Percentiles rank a stretch among this genome's conserved stretches.
Evolutionary conservation across 2,797 vertebrate species (phyloP).

Genomic region (Ctenosaura bakeri): DNA sequence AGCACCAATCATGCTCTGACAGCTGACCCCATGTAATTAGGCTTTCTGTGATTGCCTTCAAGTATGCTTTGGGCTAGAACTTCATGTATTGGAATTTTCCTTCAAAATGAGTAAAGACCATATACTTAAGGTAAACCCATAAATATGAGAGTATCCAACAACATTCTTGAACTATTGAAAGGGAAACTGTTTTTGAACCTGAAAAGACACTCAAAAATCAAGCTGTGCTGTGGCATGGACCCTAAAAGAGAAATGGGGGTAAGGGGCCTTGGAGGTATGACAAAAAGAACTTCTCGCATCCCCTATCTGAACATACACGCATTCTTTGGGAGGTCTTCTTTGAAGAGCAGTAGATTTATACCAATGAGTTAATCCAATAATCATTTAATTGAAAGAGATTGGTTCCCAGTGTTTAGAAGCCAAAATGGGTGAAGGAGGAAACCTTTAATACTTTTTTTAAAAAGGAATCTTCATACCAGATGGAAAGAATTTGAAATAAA

Average conservation of each 20-base stretch:
- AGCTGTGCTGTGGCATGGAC: background rate
- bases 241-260: background rate
- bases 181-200: background rate
- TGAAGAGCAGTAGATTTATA: constrained; percentile 47
- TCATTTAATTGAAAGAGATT: constrained; percentile 63
- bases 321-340: background rate
- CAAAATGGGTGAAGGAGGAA: constrained; percentile 73
- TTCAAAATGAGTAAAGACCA: background rate
- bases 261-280: background rate
- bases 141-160: background rate
- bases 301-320: background rate
- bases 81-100: background rate
- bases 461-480: constrained; percentile 73
- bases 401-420: constrained; percentile 77
- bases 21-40: too few relatives aligned
- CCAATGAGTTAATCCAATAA: constrained; percentile 68
- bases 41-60: too few relatives aligned
- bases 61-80: too few relatives aligned
- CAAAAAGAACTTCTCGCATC: background rate
- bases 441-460: constrained; percentile 55
- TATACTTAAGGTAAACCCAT: background rate
- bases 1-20: background rate
- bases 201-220: background rate
- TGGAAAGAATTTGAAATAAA: constrained; percentile 83
- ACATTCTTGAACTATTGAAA: background rate